These are phyloP conservation scores for Sebastes minor DNA, from an alignment of 2,797 vertebrate species.

Conservation along the genomic window DNA sequence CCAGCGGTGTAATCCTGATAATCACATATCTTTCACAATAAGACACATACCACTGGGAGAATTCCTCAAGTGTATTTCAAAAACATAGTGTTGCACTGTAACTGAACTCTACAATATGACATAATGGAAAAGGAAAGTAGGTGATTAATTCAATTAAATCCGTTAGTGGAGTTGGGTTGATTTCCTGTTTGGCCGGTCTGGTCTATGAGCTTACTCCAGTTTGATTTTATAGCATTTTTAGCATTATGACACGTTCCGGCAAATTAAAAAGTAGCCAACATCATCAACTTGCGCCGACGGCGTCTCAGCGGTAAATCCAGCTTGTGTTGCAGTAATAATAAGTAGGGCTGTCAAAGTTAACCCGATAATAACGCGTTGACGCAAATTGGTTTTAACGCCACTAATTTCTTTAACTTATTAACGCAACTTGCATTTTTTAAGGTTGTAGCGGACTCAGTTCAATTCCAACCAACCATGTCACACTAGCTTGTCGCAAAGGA, in stretches of 20 bases:
- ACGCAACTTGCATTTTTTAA: too few relatives aligned
- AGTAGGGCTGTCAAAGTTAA: background rate
- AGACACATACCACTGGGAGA: background rate
- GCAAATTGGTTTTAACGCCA: too few relatives aligned
- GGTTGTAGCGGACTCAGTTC: too few relatives aligned
- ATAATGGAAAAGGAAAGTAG: background rate
- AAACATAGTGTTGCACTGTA: background rate
- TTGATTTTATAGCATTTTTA: background rate
- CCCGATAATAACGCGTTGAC: too few relatives aligned
- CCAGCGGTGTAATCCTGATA: constrained; percentile 44
- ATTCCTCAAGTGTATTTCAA: constrained; percentile 13
- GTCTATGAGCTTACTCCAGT: background rate
- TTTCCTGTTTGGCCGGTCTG: too few relatives aligned
- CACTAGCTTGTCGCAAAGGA: too few relatives aligned
- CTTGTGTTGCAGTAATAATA: background rate
- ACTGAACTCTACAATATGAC: background rate
- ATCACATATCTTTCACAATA: constrained; percentile 43
- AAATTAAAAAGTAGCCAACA: background rate
- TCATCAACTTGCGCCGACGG: background rate
- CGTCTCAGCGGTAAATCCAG: background rate
- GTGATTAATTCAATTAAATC: background rate
- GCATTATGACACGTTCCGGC: background rate
- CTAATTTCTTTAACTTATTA: too few relatives aligned
- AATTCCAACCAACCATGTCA: too few relatives aligned
- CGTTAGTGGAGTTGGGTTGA: background rate